Evolutionary conservation across 2,888 invertebrate genomes (phyloP).

Genomic region (Pterostichus madidus): DNA sequence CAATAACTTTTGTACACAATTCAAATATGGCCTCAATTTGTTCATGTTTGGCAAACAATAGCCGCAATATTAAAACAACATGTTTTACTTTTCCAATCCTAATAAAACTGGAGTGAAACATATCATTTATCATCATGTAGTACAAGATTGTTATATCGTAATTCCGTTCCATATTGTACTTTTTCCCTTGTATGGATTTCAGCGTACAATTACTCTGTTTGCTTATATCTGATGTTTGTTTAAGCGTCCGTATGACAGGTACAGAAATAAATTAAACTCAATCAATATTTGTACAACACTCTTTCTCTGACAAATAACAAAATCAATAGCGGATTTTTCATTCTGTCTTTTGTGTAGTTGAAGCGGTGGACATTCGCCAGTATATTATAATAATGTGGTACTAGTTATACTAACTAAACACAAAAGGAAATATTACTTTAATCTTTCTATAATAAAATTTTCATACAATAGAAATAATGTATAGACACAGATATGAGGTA

Average conservation of each 20-base stretch:
- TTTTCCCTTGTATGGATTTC: constrained; percentile 1
- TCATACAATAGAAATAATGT: too few species aligned
- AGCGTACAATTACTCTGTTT: constrained; percentile 15
- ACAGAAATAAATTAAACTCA: constrained; percentile 43
- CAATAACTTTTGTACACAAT: too few species aligned
- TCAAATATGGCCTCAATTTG: too few species aligned
- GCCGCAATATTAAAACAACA: too few species aligned
- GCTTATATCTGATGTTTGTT: constrained; percentile 15
- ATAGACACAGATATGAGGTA: too few species aligned
- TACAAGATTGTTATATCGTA: neutral
- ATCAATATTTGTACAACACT: constrained; percentile 50
- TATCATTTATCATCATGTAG: neutral
- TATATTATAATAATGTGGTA: too few species aligned
- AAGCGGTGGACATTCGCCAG: neutral
- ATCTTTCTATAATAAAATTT: too few species aligned
- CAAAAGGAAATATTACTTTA: too few species aligned
- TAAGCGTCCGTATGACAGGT: constrained; percentile 26
- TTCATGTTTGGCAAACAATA: too few species aligned
- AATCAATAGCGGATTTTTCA: constrained; percentile 32
- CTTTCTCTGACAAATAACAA: constrained; percentile 35
- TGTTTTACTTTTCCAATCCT: too few species aligned
- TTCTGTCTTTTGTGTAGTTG: constrained; percentile 10
- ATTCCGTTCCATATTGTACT: neutral
- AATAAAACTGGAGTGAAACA: too few species aligned
- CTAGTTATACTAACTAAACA: too few species aligned